These are phyloP conservation scores for Nomada ferruginata DNA, from an alignment of 2,888 invertebrate species.

Conservation along the genomic window DNA sequence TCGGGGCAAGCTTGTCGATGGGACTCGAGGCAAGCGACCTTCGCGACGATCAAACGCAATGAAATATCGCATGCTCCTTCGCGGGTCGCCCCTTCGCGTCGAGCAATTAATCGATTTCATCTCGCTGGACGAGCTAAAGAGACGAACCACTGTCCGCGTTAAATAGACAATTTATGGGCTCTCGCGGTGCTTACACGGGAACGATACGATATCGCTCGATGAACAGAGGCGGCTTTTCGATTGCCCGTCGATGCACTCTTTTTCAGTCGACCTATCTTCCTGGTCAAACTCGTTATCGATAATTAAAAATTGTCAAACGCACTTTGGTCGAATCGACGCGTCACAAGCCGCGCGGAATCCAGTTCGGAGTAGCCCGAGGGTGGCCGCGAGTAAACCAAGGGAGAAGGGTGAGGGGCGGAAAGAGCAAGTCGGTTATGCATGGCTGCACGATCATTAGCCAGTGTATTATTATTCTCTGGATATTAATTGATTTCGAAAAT, in stretches of 20 bases:
- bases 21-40: too few species aligned
- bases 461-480: slow-evolving; percentile 81
- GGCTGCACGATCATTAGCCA: slow-evolving; percentile 78
- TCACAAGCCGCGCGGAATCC: slow-evolving; percentile 70
- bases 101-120: slow-evolving; percentile 24
- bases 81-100: slow-evolving; percentile 22
- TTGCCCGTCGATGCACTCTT: slow-evolving; percentile 58
- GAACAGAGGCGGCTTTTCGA: slow-evolving; percentile 54
- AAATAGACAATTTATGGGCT: slow-evolving; percentile 47
- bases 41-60: too few species aligned
- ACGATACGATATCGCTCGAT: slow-evolving; percentile 36
- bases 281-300: slow-evolving; percentile 76
- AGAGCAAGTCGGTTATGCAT: slow-evolving; percentile 46
- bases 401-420: slow-evolving; percentile 35
- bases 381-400: slow-evolving; percentile 68
- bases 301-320: slow-evolving; percentile 83
- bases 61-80: neutral
- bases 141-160: slow-evolving; percentile 39
- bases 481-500: slow-evolving; percentile 83
- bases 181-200: slow-evolving; percentile 46
- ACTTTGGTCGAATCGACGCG: slow-evolving; percentile 74
- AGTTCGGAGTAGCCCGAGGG: slow-evolving; percentile 75
- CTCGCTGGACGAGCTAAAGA: slow-evolving; percentile 19
- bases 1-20: too few species aligned
- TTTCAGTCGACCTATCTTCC: slow-evolving; percentile 64